phyloP scores from a whole-genome alignment of 2,888 invertebrate species.

The Hypercompe scribonia region DNA sequence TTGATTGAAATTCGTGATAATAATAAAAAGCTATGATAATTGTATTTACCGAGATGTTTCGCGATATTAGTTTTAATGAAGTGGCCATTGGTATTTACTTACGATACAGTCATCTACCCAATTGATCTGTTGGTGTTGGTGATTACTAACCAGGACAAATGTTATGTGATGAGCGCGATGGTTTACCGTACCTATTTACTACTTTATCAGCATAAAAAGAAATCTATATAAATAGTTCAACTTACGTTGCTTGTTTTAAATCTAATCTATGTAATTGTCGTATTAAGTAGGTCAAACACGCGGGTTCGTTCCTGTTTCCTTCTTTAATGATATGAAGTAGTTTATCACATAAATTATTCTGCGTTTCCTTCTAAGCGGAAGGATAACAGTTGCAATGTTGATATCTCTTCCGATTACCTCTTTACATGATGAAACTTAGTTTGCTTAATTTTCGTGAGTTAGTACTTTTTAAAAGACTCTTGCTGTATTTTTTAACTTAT shows the following conservation, averaged over 20 bases:
- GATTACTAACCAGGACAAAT: too few species aligned
- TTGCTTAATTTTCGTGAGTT: neutral
- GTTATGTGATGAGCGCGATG: too few species aligned
- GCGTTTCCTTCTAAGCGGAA: neutral
- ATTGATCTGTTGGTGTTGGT: too few species aligned
- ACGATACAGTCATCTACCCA: too few species aligned
- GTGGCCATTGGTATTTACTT: too few species aligned
- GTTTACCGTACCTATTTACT: too few species aligned
- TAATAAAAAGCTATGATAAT: too few species aligned
- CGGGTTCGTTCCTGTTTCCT: slow-evolving; percentile 4
- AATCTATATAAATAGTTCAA: neutral
- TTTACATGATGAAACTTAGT: neutral
- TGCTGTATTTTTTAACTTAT: too few species aligned
- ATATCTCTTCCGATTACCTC: neutral
- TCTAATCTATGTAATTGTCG: neutral
- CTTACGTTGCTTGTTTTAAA: neutral
- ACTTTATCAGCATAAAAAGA: neutral
- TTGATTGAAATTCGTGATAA: too few species aligned
- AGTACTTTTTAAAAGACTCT: neutral
- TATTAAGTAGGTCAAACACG: slow-evolving; percentile 4
- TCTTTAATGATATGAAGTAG: neutral
- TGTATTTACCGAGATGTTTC: too few species aligned
- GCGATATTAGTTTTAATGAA: too few species aligned
- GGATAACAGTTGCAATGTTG: neutral
- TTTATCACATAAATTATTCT: slow-evolving; percentile 8